Evolutionary conservation across 2,888 invertebrate genomes (phyloP).

Genomic region (Atethmia centrago): DNA sequence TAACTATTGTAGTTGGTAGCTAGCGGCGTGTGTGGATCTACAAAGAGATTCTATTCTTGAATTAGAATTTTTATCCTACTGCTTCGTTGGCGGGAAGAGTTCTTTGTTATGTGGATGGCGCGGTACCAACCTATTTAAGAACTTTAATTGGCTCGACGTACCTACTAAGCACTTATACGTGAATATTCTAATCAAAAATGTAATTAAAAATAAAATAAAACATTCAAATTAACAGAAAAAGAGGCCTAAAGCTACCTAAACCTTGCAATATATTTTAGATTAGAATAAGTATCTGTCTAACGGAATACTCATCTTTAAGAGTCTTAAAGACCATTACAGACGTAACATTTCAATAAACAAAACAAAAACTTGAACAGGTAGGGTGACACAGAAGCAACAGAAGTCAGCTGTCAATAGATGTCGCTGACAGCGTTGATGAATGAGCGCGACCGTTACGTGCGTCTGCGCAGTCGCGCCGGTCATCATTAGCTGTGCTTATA

Average conservation of each 20-base stretch:
- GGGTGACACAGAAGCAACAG: slow-evolving; percentile 85
- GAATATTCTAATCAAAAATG: not conserved
- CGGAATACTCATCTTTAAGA: not conserved
- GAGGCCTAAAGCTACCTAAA: not conserved
- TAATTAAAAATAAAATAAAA: not conserved
- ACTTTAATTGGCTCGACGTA: not conserved
- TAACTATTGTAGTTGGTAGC: slow-evolving; percentile 83
- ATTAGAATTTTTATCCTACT: slow-evolving; percentile 29
- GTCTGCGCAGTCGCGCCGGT: slow-evolving; percentile 63
- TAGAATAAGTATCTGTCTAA: not conserved
- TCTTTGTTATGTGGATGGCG: not conserved
- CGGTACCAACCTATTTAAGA: not conserved
- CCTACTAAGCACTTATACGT: not conserved
- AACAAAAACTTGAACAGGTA: slow-evolving; percentile 59
- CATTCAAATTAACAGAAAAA: not conserved
- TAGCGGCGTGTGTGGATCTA: slow-evolving; percentile 62
- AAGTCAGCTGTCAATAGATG: slow-evolving; percentile 88
- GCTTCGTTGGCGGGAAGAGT: slow-evolving; percentile 9
- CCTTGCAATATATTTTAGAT: not conserved
- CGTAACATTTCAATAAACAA: slow-evolving; percentile 50
- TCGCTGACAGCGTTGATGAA: slow-evolving; percentile 88
- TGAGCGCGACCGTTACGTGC: slow-evolving; percentile 86
- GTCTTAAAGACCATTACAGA: slow-evolving; percentile 20
- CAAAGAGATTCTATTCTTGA: slow-evolving; percentile 65
- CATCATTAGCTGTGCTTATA: slow-evolving; percentile 80